A percentile compares a stretch with the other conserved stretches of the same genome.
phyloP scores from a whole-genome alignment of 2,797 vertebrate species.

The Gadopsis marmoratus region DNA sequence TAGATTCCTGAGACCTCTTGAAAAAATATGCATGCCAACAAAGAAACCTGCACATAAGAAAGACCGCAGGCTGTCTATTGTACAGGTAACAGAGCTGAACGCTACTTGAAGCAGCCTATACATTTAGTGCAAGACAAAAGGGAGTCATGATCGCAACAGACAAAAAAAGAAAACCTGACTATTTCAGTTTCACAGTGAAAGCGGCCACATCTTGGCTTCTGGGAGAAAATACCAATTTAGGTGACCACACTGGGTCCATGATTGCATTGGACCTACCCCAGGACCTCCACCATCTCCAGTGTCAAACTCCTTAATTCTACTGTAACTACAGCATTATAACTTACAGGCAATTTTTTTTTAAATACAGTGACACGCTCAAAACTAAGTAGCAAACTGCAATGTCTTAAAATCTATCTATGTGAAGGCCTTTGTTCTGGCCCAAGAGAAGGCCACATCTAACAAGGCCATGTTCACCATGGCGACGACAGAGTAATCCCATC shows the following conservation, averaged over 20 bases:
- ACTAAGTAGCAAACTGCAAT: conserved; percentile 16
- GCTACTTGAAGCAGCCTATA: neutral
- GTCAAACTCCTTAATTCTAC: neutral
- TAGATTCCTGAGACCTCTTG: neutral
- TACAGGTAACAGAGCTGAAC: neutral
- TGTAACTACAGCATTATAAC: neutral
- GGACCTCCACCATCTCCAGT: neutral
- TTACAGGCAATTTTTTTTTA: neutral
- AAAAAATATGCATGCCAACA: neutral
- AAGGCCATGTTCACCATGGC: conserved; percentile 70
- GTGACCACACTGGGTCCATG: neutral
- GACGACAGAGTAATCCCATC: conserved; percentile 79
- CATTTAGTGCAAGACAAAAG: neutral
- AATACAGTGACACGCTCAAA: conserved; percentile 9
- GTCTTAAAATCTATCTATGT: conserved; percentile 45
- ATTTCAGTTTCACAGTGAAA: neutral
- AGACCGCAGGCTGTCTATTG: neutral
- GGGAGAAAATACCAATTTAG: neutral
- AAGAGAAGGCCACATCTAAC: conserved; percentile 73
- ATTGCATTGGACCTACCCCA: neutral
- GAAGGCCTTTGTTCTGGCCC: conserved; percentile 57
- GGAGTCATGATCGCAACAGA: neutral
- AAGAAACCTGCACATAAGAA: neutral
- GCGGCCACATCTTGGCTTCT: neutral
- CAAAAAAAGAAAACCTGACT: neutral